Base-by-base conservation (phyloP, 2,888 invertebrate genomes). In the Lymantria monacha region DNA sequence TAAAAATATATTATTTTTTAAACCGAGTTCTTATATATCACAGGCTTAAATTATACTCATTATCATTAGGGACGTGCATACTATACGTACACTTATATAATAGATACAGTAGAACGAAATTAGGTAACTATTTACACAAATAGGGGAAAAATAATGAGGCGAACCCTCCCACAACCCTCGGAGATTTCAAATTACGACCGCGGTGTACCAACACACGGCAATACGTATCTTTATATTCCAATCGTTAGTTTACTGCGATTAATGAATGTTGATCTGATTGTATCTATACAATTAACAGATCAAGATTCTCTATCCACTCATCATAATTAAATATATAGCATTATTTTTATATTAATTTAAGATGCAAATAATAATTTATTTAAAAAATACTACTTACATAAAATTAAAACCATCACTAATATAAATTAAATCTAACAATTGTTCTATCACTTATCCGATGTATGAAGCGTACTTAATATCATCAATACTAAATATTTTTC, bases 41-140 rank as follows among this genome's bases (percentile, higher is more conserved):
- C 91, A 91, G 90, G 89, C 90, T 90, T 90, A 90, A 88, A 88
- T 81, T 83, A 90, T 87, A 88, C 75, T 79, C 75, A 78, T 85
- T 88, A 88, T 70, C 66, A 76, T 83, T 79, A 87, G 82, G 90
- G 91, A 91, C 90, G 90, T 89, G 90, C 87, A 87, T 88, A 81
- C 84, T 85, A 87, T 88, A 87, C 82, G 80, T 88, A 87, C 83
- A 83, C 84, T 82, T 85, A 86, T n/a, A n/a, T 79, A 79, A 79
- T 83, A 84, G 75, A 76, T 83, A 86, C 75, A 83, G 77, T 82
- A 67, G 70, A 86, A 85, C 74, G 67, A 82, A 89, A 89, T 87
- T 86, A 85, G 83, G 84, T 87, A 89, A 91, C 90, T 91, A 91
- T 91, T 90, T 90, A 91, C 91, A 91, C 85, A 85, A 87, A 89